Percentiles rank a stretch among this genome's conserved stretches.
Evolutionary conservation across 2,113 vertebrate species (phyloP).

Genomic region (Setophaga kirtlandii): DNA sequence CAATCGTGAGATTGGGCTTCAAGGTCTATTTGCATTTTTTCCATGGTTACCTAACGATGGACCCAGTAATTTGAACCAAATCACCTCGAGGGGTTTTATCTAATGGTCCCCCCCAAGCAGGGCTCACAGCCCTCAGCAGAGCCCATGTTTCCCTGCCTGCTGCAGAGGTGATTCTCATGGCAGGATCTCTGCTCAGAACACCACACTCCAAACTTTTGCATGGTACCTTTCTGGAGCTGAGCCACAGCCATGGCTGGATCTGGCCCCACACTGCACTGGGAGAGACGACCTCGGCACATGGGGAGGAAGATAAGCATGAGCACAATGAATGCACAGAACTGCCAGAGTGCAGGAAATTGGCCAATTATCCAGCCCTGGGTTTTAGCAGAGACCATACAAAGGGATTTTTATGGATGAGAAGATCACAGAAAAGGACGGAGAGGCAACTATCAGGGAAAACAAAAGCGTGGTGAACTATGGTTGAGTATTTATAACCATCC

Average conservation of each 20-base stretch:
- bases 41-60: neutral
- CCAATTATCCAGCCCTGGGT: neutral
- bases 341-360: neutral
- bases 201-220: neutral
- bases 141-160: neutral
- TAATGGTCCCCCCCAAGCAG: neutral
- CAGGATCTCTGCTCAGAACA: neutral
- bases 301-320: neutral
- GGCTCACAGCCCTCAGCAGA: neutral
- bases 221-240: neutral
- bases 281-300: fast-evolving
- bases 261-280: neutral
- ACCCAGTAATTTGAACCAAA: neutral
- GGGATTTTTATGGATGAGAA: constrained; percentile 11
- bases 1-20: neutral
- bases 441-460: neutral
- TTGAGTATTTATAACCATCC: neutral
- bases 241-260: neutral
- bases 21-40: neutral
- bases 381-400: neutral
- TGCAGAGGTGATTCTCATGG: neutral
- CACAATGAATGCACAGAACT: neutral
- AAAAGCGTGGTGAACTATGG: neutral
- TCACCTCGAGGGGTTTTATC: neutral
- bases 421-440: neutral